A percentile compares a stretch with the other conserved stretches of the same genome.
These are phyloP conservation scores for Corythornis vintsioides DNA, from an alignment of 2,113 vertebrate species.

Conservation along the genomic window DNA sequence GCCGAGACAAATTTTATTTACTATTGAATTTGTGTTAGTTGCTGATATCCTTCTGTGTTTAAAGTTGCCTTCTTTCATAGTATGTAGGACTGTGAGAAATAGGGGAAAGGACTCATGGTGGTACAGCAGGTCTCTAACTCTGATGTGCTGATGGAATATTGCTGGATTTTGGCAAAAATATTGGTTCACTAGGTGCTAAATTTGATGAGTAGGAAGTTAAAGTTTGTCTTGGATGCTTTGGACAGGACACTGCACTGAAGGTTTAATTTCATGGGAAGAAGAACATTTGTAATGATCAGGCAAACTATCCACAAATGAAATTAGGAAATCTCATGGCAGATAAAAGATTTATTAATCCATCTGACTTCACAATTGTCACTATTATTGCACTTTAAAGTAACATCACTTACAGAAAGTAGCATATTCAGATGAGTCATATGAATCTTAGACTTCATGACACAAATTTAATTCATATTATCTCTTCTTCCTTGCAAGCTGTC, in stretches of 20 bases:
- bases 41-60: background rate
- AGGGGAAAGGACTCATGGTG: background rate
- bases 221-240: background rate
- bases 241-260: background rate
- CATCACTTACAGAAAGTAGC: background rate
- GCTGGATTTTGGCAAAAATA: background rate
- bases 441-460: background rate
- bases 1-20: background rate
- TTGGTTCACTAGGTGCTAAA: background rate
- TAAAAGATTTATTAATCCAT: background rate
- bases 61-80: background rate
- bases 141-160: background rate
- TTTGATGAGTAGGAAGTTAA: background rate
- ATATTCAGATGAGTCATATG: background rate
- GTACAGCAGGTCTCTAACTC: background rate
- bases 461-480: background rate
- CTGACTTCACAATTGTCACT: background rate
- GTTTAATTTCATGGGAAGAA: background rate
- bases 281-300: rapidly evolving
- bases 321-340: background rate
- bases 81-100: background rate
- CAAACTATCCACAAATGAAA: background rate
- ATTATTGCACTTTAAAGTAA: background rate
- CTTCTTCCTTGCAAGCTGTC: background rate
- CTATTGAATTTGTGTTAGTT: background rate